Evolutionary conservation across 2,113 vertebrate genomes (phyloP), one percentile per base, ranked within the genome.

Genomic region (Eretmochelys imbricata): DNA sequence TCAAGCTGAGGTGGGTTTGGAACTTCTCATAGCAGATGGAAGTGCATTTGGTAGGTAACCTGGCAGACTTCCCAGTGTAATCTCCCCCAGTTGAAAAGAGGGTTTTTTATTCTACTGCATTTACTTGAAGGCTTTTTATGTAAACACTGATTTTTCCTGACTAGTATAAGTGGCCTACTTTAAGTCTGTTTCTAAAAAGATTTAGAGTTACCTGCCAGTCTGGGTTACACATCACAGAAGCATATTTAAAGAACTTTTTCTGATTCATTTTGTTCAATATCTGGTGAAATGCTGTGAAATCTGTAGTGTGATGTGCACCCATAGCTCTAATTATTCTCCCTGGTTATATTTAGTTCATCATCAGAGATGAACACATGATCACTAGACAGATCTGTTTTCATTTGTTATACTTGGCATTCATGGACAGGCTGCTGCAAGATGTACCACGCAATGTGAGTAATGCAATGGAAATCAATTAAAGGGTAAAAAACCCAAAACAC

Each of bases 381-480:
- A 86, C 69, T 88, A 96, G 95, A 88, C 90, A 97, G 84, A 65
- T 87, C 88, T 93, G 92, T 24, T 96, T 90, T 78, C 87, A 50
- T 80, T 79, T 59, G n/a, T 25, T 53, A 80, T 20, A 42, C 65
- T 89, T 87, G 49, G 69, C 54, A 83, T 79, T 82, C 93, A 72
- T 86, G 53, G 48, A 78, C 27, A 38, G 54, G 53, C 80, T 95
- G 78, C 84, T 91, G 86, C 38, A 89, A 76, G 75, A 89, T 3
- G 2, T 57, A 85, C 13, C 72, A 89, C 84, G 65, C 16, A 2
- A 85, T 0, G 4, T 93, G 88, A 96, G 82, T 94, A 95, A 97
- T 78, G 82, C 75, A 72, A 92, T 87, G 90, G 88, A 76, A 97
- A 93, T 97, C 85, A 88, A 87, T 93, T 91, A 94, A 89, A 75